Evolutionary conservation across 2,888 invertebrate species (phyloP), one percentile per base, ranked within the genome.

Genomic region (Trichogramma evanescens): DNA sequence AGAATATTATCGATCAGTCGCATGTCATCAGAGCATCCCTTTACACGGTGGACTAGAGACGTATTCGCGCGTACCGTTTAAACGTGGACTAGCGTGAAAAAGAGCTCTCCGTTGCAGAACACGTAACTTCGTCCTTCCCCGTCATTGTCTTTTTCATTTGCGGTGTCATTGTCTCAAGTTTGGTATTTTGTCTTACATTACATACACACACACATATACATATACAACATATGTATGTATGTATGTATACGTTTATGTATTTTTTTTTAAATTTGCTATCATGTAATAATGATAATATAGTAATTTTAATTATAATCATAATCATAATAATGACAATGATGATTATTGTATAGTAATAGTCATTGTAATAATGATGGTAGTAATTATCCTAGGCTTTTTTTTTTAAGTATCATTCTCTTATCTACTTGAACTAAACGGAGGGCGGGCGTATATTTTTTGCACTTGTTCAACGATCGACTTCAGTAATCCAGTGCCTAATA

Each of bases 41-140:
- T 53, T 59, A 9, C 56, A 56, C 56, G 50, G 54, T 54, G 59
- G 59, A 62, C 62, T 62, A 62, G 59, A 62, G 59, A 55, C 54
- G 56, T 59, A 56, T 42, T 42, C 51, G 40, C 13, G 39, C 50
- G 38, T 26, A 26, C 4, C 10, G 10, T 45, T 45, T 45, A n/a
- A 56, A 59, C 50, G 50, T 60, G 57, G 60, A 63, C 63, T 63
- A 60, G 58, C 48, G 58, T 58, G 58, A 62, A 62, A 59, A 56
- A 56, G 46, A 50, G 41, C 56, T 56, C 50, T 26, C 40, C 26
- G 26, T 48, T 41, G 52, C 56, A 51, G 52, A 56, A 55, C 56
- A 51, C 59, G 56, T 57, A 26, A 58, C 62, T 64, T 56, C 54
- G 61, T 61, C 61, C 62, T 58, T 63, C 65, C 62, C 63, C 61